Conservation (phyloP, 2,113 vertebrate genomes). For the Arothron firmamentum region DNA sequence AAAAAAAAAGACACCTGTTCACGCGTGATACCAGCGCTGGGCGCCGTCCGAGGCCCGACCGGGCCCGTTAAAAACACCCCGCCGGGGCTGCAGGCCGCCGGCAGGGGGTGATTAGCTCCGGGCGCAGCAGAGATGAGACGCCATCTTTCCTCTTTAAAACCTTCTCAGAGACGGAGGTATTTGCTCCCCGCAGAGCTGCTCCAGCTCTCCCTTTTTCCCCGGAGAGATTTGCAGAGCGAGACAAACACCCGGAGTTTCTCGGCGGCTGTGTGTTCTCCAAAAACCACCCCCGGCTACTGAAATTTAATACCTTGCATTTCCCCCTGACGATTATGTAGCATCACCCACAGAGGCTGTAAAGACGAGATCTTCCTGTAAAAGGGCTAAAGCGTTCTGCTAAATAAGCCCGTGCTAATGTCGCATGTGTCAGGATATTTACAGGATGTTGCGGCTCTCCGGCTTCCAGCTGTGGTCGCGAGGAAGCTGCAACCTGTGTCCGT, state of each 20-base stretch:
- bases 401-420: neutral
- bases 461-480: conserved; percentile 28
- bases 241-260: conserved; percentile 71
- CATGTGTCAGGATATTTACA: neutral
- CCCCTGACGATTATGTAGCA: conserved; percentile 62
- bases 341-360: conserved; percentile 59
- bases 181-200: conserved; percentile 65
- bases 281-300: conserved; percentile 58
- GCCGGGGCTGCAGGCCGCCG: too few species aligned
- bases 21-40: too few species aligned
- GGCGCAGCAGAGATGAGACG: neutral
- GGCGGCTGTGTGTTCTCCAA: conserved; percentile 65
- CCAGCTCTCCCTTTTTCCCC: conserved; percentile 60
- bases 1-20: too few species aligned
- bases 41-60: too few species aligned
- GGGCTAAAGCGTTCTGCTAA: conserved; percentile 47
- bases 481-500: conserved; percentile 21
- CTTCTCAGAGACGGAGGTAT: conserved; percentile 51
- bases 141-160: conserved; percentile 15
- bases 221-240: conserved; percentile 63
- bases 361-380: conserved; percentile 50
- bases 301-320: conserved; percentile 64
- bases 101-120: neutral
- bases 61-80: too few species aligned
- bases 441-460: neutral